Evolutionary conservation across 2,888 invertebrate genomes (phyloP).

Genomic region (Dasypolia templi): DNA sequence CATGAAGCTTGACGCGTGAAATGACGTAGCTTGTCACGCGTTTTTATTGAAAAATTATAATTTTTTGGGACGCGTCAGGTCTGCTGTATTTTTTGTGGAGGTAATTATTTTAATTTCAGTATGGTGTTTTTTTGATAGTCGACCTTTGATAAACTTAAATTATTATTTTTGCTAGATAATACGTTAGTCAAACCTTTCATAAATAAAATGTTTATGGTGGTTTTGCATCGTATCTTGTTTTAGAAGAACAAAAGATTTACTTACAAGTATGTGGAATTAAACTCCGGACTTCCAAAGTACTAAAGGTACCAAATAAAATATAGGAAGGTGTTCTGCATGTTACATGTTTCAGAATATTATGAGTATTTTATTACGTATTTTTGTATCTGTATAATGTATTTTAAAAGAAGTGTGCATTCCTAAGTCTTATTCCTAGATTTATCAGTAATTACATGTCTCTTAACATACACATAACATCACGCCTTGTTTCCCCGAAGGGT

Average conservation of each 20-base stretch:
- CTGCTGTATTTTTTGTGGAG: neutral
- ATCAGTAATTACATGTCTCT: neutral
- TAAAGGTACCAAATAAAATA: neutral
- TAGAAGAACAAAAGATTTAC: no score
- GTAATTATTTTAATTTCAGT: neutral
- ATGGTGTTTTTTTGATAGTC: neutral
- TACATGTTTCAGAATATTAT: slow-evolving; percentile 15
- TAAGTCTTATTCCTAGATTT: neutral
- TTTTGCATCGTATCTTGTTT: neutral
- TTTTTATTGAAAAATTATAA: slow-evolving; percentile 30
- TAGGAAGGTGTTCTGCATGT: neutral
- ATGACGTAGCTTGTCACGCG: slow-evolving; percentile 72
- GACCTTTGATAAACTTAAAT: neutral
- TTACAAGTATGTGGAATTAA: neutral
- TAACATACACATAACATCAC: no score
- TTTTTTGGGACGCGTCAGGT: neutral
- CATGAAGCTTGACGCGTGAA: slow-evolving; percentile 75
- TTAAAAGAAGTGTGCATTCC: no score
- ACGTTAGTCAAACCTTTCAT: neutral
- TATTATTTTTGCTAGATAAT: neutral
- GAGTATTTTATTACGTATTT: no score
- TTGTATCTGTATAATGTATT: no score
- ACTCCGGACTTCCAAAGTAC: neutral
- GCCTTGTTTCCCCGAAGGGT: no score
- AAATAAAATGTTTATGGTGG: neutral